Conservation (phyloP, 2,797 vertebrate genomes). For the Propithecus perrieri region DNA sequence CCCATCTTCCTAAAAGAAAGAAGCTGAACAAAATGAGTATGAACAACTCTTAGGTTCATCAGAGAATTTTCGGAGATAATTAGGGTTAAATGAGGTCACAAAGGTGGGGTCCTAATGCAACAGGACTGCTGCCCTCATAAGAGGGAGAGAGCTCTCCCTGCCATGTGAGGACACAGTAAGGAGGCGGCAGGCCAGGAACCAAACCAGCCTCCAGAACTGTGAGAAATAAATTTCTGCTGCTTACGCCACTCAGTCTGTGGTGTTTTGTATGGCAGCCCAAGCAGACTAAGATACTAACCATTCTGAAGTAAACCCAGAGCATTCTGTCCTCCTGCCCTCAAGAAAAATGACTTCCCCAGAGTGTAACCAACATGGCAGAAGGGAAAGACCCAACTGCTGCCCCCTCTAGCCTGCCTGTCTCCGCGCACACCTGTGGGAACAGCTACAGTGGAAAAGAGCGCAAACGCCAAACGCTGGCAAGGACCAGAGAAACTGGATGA, state of each 20-base stretch:
- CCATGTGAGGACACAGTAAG: neutral
- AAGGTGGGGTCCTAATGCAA: neutral
- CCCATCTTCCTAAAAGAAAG: neutral
- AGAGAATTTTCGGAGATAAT: neutral
- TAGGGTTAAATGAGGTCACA: neutral
- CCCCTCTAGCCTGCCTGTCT: neutral
- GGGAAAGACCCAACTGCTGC: neutral
- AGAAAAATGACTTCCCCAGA: neutral
- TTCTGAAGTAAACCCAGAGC: neutral
- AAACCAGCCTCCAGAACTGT: too few species aligned
- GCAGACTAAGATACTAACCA: neutral
- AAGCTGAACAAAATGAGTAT: neutral
- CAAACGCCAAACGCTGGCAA: neutral
- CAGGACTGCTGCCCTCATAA: neutral
- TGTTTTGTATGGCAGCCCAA: too few species aligned
- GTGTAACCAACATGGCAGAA: neutral
- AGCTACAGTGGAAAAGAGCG: neutral
- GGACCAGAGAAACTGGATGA: neutral
- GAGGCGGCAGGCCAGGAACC: too few species aligned
- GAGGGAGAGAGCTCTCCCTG: neutral
- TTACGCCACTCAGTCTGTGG: too few species aligned
- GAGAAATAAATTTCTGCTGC: too few species aligned
- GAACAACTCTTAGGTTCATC: neutral
- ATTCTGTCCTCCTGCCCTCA: neutral
- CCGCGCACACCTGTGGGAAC: neutral